Percentiles rank a stretch among this genome's conserved stretches.
Conservation (phyloP, 1,140 invertebrate species). For the Branchinecta lynchi region DNA sequence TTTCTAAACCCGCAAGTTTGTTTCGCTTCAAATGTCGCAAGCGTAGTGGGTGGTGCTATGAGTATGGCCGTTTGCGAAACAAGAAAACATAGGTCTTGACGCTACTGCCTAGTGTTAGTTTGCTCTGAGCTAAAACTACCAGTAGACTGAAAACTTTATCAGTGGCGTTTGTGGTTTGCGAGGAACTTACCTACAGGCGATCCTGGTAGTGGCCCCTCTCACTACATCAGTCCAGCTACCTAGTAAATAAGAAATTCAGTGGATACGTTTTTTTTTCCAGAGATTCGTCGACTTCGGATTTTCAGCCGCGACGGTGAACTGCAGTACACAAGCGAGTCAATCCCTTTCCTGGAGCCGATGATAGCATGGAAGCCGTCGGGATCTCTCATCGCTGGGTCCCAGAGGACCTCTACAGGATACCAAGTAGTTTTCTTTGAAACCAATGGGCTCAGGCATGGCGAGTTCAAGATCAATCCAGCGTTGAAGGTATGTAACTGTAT, state of each 20-base stretch:
- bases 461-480: slow-evolving; percentile 45
- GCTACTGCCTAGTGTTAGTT: too few species aligned
- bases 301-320: slow-evolving; percentile 55
- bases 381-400: slow-evolving; percentile 48
- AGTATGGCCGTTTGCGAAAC: too few species aligned
- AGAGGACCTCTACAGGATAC: slow-evolving; percentile 46
- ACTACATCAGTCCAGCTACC: too few species aligned
- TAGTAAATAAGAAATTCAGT: background rate
- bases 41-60: too few species aligned
- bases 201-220: too few species aligned
- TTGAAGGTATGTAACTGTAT: background rate
- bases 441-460: slow-evolving; percentile 74
- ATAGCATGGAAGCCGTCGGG: slow-evolving; percentile 65
- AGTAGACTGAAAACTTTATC: too few species aligned
- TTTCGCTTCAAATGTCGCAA: too few species aligned
- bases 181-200: too few species aligned
- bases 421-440: slow-evolving; percentile 75
- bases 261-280: slow-evolving; percentile 16
- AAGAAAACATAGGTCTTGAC: too few species aligned
- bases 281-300: slow-evolving; percentile 45
- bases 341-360: slow-evolving; percentile 46
- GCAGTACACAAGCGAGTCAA: slow-evolving; percentile 51
- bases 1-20: too few species aligned
- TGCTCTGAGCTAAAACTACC: too few species aligned
- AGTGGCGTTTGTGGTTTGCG: too few species aligned